Conservation (phyloP, 2,797 vertebrate genomes). For the Sebastes steindachneri region DNA sequence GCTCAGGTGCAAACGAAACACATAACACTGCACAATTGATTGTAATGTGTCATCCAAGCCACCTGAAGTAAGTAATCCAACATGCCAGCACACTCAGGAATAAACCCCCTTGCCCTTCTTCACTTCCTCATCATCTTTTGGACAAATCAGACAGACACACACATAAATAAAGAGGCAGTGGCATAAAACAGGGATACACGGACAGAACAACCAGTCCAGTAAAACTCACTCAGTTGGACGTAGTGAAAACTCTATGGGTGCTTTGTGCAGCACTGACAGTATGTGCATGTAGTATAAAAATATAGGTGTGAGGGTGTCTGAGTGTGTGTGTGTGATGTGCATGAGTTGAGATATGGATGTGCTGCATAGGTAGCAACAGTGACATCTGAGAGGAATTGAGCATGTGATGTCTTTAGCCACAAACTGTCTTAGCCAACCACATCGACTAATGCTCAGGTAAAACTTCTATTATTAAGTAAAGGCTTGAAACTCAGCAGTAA, state of each 20-base stretch:
- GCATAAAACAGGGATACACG: constrained; percentile 6
- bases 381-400: constrained; percentile 59
- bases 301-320: constrained; percentile 24
- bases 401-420: constrained; percentile 29
- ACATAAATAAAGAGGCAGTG: constrained; percentile 2
- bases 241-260: constrained; percentile 33
- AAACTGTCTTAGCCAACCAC: background rate
- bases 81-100: constrained; percentile 45
- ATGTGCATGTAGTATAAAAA: constrained; percentile 49
- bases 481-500: constrained; percentile 15
- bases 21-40: background rate
- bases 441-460: constrained; percentile 24
- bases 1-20: constrained; percentile 19
- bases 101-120: constrained; percentile 50
- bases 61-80: constrained; percentile 6
- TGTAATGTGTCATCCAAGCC: background rate
- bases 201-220: constrained; percentile 1
- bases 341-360: constrained; percentile 58
- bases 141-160: background rate
- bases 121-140: background rate
- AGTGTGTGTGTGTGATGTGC: constrained; percentile 18
- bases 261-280: constrained; percentile 30
- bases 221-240: constrained; percentile 49
- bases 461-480: constrained; percentile 15
- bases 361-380: constrained; percentile 74